Evolutionary conservation across 2,888 invertebrate species (phyloP), one percentile per base, ranked within the genome.

Genomic region (Margaritifera margaritifera): DNA sequence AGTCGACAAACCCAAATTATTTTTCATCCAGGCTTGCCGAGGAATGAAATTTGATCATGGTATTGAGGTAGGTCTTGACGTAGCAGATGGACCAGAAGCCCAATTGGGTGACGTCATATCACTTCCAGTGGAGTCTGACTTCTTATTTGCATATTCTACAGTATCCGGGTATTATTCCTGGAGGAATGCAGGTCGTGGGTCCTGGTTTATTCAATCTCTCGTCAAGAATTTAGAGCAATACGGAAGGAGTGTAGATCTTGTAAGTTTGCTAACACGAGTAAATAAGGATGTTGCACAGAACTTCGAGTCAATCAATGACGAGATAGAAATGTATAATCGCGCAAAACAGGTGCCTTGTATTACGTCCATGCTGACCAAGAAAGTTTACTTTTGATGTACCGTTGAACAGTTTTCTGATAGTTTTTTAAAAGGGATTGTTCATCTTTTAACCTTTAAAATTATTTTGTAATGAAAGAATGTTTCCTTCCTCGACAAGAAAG

Each of bases 131-230:
- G 42, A 42, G 42, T 87, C 88, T 19, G 89, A 89, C 69, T 84
- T 89, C 72, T 80, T 89, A 61, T 80, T 89, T 66, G 88, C 87
- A 6, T 89, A 87, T 79, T 89, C 89, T 4, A 87, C 88, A 6
- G 84, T 87, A 31, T 86, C 89, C 61, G 87, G 87, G 4, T 87
- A 84, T 72, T 89, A 84, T 80, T 87, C 89, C 0, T 89, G 89
- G 89, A 71, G 89, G 31, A 89, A 89, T 74, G 86, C 86, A 15
- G 69, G 75, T 15, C 81, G 85, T 56, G 89, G 89, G 5, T 89
- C 89, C 1, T 89, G 89, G 89, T 89, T 89, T 72, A 81, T 89
- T 25, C 89, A 89, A 72, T 85, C 88, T 0, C 66, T 89, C 58
- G 77, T 77, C 42, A 69, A 77, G 6, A 82, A 86, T n/a, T 66